Conservation (phyloP, 1,140 invertebrate species). For the Apis laboriosa region DNA sequence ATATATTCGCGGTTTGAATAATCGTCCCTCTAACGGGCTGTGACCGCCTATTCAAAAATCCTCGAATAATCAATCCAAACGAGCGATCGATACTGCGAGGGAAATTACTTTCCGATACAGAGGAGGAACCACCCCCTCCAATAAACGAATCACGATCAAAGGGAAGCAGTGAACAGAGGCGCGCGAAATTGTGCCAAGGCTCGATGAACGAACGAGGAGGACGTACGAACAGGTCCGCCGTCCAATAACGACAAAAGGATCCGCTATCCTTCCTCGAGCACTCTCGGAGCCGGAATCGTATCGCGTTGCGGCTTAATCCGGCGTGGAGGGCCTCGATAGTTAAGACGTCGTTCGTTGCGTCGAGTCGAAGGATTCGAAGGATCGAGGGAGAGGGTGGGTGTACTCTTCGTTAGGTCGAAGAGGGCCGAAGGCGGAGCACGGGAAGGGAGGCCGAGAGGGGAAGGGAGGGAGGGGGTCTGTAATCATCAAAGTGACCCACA, state of each 20-base stretch:
- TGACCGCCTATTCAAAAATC: neutral
- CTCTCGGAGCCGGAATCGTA: slow-evolving; percentile 33
- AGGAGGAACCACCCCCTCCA: neutral
- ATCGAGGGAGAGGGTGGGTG: neutral
- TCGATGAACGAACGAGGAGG: neutral
- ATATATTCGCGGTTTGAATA: neutral
- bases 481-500: slow-evolving; percentile 75
- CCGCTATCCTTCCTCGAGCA: slow-evolving; percentile 14
- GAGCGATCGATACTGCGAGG: neutral
- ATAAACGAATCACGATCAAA: slow-evolving; percentile 52
- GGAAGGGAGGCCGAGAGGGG: neutral
- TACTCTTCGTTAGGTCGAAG: slow-evolving; percentile 3
- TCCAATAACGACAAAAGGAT: slow-evolving; percentile 42
- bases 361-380: neutral
- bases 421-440: slow-evolving; percentile 13
- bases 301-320: slow-evolving; percentile 51
- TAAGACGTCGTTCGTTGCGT: slow-evolving; percentile 37
- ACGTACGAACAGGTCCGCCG: neutral
- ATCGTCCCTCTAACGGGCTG: neutral
- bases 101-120: slow-evolving; percentile 40
- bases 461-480: slow-evolving; percentile 16
- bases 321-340: slow-evolving; percentile 44
- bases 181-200: slow-evolving; percentile 46
- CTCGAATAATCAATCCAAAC: neutral
- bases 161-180: slow-evolving; percentile 11